Conservation (phyloP, 2,888 invertebrate genomes). For the Heterodera filipjevi region DNA sequence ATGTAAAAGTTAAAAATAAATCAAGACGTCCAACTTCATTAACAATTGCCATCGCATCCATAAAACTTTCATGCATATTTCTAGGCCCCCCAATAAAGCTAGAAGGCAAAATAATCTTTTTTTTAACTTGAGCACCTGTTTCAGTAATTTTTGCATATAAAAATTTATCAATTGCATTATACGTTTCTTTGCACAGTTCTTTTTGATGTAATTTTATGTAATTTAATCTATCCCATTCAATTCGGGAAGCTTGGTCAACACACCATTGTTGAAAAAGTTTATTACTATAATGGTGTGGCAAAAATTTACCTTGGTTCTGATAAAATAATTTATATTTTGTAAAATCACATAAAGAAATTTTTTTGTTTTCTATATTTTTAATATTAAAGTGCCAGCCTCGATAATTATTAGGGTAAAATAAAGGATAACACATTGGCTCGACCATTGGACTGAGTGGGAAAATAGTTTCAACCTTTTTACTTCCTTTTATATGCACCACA, state of each 20-base stretch:
- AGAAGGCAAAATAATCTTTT: slow-evolving; percentile 11
- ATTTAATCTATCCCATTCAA: slow-evolving; percentile 1
- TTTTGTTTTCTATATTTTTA: not conserved
- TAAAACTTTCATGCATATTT: slow-evolving; percentile 16
- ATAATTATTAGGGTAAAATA: slow-evolving; percentile 2
- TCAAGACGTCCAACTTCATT: not conserved
- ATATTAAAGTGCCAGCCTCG: not conserved
- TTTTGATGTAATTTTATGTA: slow-evolving; percentile 12
- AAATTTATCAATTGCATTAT: slow-evolving; percentile 6
- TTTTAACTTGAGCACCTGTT: not conserved
- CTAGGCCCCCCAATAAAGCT: not conserved
- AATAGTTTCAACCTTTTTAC: not conserved
- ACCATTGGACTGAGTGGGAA: not conserved
- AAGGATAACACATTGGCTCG: not conserved
- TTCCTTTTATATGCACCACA: not conserved
- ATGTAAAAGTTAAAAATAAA: too few species aligned
- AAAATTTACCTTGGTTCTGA: not conserved
- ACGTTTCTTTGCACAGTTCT: not conserved
- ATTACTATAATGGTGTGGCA: not conserved
- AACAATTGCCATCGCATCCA: slow-evolving; percentile 17
- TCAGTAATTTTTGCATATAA: not conserved
- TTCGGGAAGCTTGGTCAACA: not conserved
- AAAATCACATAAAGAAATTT: slow-evolving; percentile 6
- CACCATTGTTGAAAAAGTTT: slow-evolving; percentile 12
- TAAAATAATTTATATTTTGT: not conserved